Evolutionary conservation across 2,888 invertebrate genomes (phyloP), one percentile per base, ranked within the genome.

Genomic region (Nomada fabriciana): DNA sequence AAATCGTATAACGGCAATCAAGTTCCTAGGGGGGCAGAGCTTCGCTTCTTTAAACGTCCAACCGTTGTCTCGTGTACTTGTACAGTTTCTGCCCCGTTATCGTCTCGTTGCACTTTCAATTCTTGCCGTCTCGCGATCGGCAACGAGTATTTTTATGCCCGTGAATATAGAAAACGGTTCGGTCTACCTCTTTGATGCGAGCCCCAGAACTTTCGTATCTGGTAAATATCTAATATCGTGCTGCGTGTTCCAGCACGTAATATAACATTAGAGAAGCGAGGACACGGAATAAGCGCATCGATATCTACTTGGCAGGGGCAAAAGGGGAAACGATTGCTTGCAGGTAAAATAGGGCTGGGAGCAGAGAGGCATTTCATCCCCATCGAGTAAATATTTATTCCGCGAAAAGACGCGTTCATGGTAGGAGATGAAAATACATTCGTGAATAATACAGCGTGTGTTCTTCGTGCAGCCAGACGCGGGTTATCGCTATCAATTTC

Each of bases 221-320:
- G 60, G 10, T 43, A 43, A 55, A 68, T 68, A 74, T 67, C 59
- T 73, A 47, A 77, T 77, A 64, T 55, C 47, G 57, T n/a, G 47
- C 55, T 36, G 50, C 67, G 36, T 25, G 63, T 15, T 57, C 50
- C 55, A 57, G 57, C n/a, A 42, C 67, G 76, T 42, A 18, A 71
- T 76, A 65, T 20, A 60, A 57, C 60, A 71, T 65, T 76, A 70
- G 71, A 70, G 70, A 60, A 67, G 64, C 59, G 43, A 29, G 70
- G 57, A 76, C 65, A 76, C 55, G 69, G 65, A 80, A 76, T 76
- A 80, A 80, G 69, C 76, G 64, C 79, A 69, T 70, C 79, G 76
- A 76, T 80, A 76, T 76, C 80, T 70, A 69, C 69, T 71, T 65
- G 70, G 73, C 79, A 50, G 20, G 60, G 76, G 76, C 18, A 57